Evolutionary conservation across 1,140 invertebrate genomes (phyloP), one percentile per base, ranked within the genome.

Genomic region (Pseudomyrmex flavicornis): DNA sequence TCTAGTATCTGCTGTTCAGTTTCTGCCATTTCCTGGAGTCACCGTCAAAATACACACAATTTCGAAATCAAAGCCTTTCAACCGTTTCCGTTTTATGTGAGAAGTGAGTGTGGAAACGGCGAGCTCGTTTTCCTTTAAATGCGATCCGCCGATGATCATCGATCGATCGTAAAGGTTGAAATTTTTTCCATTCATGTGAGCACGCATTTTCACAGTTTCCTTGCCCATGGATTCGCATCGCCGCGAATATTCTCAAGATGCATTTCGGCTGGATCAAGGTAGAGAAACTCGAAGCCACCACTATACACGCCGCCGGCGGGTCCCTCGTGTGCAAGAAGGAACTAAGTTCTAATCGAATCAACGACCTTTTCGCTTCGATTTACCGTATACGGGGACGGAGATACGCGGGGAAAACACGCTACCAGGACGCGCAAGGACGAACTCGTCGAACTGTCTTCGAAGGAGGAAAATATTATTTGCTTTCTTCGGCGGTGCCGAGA

Each of bases 271-370:
- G 46, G 70, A 63, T 70, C 46, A 50, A 46, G 50, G 50, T 65
- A 69, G 63, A 83, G 75, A 88, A 88, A 88, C 76, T 88, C 48
- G 76, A 76, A 56, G 65, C 76, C 59, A 62, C 76, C 46, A 12
- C 62, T 77, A 22, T 82, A 22, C 44, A 56, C 70, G 50, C 74
- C 74, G 26, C 79, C 70, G 72, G 46, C 50, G 54, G 65, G 72
- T 90, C 89, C 88, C 86, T 74, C 50, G 85, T 83, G 89, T 86
- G 85, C 83, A 66, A 73, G 73, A 68, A 83, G 86, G 82, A 89
- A 89, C 88, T 88, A 90, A 90, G 66, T 90, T 90, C 89, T 90
- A 90, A 90, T 90, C 89, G 89, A 90, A 90, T 90, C 89, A 90
- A 88, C 86, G 66, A 75, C 75, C 83, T 85, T 80, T 76, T 69